Percentiles rank a stretch among this genome's conserved stretches.
Evolutionary conservation across 2,113 vertebrate species (phyloP).

Genomic region (Recurvirostra avosetta): DNA sequence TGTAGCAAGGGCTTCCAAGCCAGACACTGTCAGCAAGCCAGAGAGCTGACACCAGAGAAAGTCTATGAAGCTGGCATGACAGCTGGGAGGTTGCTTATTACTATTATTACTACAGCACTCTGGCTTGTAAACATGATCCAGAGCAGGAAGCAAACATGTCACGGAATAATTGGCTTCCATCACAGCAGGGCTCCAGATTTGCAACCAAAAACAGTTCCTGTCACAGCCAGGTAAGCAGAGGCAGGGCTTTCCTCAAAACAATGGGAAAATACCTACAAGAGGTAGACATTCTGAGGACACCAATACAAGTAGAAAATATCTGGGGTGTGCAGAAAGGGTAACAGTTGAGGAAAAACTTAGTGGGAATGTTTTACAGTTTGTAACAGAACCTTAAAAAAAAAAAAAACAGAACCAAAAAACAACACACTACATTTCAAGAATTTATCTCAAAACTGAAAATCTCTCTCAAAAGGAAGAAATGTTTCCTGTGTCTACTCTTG

Average conservation of each 20-base stretch:
- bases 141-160: slow-evolving; percentile 47
- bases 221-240: background rate
- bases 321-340: background rate
- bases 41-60: slow-evolving; percentile 6
- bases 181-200: background rate
- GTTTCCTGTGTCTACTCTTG: background rate
- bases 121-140: slow-evolving; percentile 42
- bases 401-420: too few species aligned
- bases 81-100: slow-evolving; percentile 30
- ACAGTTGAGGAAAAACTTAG: background rate
- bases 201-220: background rate
- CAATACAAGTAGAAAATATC: background rate
- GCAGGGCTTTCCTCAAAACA: background rate
- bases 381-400: background rate
- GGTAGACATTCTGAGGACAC: background rate
- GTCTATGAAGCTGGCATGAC: slow-evolving; percentile 18
- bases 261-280: background rate
- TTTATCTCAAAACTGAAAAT: background rate
- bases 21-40: slow-evolving; percentile 22
- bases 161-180: background rate
- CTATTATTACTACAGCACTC: slow-evolving; percentile 37
- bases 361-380: background rate
- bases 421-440: background rate
- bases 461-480: background rate
- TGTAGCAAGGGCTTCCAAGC: background rate